phyloP scores from a whole-genome alignment of 2,113 vertebrate species.

The Myotis lucifugus region DNA sequence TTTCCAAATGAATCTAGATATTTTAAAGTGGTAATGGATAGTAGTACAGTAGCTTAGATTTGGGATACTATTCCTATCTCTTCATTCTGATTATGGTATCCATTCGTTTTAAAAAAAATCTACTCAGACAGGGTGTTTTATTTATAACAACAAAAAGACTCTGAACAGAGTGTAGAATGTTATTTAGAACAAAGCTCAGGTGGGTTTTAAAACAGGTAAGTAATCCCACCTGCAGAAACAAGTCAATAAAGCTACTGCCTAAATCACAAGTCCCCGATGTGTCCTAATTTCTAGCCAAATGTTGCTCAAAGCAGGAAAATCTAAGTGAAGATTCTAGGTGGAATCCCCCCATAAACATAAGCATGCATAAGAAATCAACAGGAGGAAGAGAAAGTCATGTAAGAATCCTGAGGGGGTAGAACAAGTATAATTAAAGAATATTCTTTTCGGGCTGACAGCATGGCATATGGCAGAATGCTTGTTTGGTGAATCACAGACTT shows the following conservation, averaged over 20 bases:
- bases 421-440: background rate
- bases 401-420: background rate
- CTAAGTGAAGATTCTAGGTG: constrained; percentile 7
- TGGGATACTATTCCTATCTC: background rate
- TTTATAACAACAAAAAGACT: background rate
- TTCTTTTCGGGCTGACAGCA: background rate
- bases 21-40: background rate
- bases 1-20: background rate
- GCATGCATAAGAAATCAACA: background rate
- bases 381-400: background rate
- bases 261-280: background rate
- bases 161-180: background rate
- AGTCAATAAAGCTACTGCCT: constrained; percentile 11
- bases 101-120: background rate
- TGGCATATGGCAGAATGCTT: background rate
- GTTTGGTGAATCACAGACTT: background rate
- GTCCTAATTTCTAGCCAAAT: constrained; percentile 42
- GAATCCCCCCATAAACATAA: constrained; percentile 14
- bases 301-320: background rate
- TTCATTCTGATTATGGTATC: background rate
- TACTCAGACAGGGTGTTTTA: background rate
- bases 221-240: background rate
- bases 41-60: background rate
- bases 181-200: constrained; percentile 2
- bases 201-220: constrained; percentile 25